phyloP scores from a whole-genome alignment of 1,140 invertebrate species.

The Drosophila kepulauana region DNA sequence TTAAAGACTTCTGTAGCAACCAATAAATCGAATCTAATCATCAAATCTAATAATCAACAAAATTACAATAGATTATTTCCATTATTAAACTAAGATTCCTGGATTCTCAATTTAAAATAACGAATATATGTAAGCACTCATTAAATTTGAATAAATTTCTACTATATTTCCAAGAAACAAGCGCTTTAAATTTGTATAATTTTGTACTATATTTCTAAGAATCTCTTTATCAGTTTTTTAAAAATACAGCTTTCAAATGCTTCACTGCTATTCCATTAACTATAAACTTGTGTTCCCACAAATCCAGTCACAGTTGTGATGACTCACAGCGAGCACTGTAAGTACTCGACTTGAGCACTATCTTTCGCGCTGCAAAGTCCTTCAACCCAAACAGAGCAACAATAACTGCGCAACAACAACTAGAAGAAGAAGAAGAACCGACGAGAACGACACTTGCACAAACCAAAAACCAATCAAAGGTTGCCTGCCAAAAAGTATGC shows the following conservation, averaged over 20 bases:
- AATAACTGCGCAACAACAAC: slow-evolving; percentile 6
- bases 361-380: slow-evolving; percentile 21
- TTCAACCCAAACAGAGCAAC: slow-evolving; percentile 17
- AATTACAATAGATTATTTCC: too few species aligned
- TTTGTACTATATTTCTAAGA: too few species aligned
- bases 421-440: background rate
- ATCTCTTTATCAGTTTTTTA: background rate
- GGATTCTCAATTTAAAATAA: too few species aligned
- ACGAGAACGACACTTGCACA: slow-evolving; percentile 5
- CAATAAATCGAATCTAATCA: too few species aligned
- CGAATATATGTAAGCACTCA: too few species aligned
- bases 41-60: too few species aligned
- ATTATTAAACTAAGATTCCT: too few species aligned
- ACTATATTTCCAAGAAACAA: too few species aligned
- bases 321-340: slow-evolving; percentile 12
- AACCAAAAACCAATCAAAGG: slow-evolving; percentile 70
- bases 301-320: slow-evolving; percentile 6
- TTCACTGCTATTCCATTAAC: background rate
- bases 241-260: background rate
- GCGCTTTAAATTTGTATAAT: too few species aligned
- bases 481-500: slow-evolving; percentile 75
- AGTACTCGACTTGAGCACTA: slow-evolving; percentile 12
- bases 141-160: too few species aligned
- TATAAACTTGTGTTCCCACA: background rate
- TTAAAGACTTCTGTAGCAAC: too few species aligned